A percentile compares a stretch with the other conserved stretches of the same genome.
These are phyloP conservation scores for Mactromeris polynyma DNA, from an alignment of 2,888 invertebrate genomes.

Conservation along the genomic window DNA sequence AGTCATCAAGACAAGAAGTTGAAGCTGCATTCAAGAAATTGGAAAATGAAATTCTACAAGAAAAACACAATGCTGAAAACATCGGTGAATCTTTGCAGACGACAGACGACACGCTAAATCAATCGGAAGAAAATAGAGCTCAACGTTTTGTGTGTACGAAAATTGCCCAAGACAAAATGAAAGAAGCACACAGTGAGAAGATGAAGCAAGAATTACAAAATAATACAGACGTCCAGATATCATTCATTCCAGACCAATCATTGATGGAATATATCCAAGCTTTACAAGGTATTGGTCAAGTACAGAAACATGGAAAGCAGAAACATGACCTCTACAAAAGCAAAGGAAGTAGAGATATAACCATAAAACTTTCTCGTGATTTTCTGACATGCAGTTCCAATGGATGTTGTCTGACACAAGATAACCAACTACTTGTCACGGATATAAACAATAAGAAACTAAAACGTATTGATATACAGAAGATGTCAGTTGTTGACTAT, in stretches of 20 bases:
- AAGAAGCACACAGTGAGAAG: slow-evolving; percentile 2
- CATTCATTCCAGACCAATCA: not conserved
- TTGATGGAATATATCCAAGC: not conserved
- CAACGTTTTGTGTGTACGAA: slow-evolving; percentile 26
- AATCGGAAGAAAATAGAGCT: slow-evolving; percentile 17
- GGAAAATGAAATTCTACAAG: not conserved
- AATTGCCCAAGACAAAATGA: not conserved
- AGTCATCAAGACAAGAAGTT: not conserved
- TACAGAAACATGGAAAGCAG: not conserved
- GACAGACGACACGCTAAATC: not conserved
- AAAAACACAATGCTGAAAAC: not conserved
- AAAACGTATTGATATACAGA: slow-evolving; percentile 18
- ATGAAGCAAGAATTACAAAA: not conserved
- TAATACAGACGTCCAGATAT: not conserved
- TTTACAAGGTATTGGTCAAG: not conserved
- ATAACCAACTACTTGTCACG: not conserved
- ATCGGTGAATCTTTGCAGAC: not conserved
- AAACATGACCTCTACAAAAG: not conserved
- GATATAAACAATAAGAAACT: slow-evolving; percentile 25
- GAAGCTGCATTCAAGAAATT: not conserved
- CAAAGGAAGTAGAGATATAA: not conserved
- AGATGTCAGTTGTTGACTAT: not conserved
- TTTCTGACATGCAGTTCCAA: not conserved
- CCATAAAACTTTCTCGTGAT: not conserved
- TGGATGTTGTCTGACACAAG: slow-evolving; percentile 27